These are phyloP conservation scores for Pseudorhombus dupliciocellatus DNA, from an alignment of 2,113 vertebrate genomes.

Conservation along the genomic window DNA sequence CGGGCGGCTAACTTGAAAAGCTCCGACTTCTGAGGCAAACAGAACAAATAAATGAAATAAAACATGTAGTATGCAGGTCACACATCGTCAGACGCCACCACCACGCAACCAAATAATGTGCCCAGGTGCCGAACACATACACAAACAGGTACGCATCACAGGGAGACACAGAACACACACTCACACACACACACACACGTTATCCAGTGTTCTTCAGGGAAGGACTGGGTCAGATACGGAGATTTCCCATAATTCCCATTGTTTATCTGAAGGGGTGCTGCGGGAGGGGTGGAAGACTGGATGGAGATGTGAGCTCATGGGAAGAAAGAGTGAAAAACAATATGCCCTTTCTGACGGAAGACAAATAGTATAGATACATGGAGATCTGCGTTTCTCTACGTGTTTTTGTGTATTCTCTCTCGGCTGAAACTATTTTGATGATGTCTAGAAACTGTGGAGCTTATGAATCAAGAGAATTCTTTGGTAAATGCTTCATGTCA, in stretches of 20 bases:
- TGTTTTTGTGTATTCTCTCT: background rate
- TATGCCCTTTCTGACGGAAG: background rate
- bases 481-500: too few relatives aligned
- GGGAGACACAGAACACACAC: constrained; percentile 22
- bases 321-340: constrained; percentile 15
- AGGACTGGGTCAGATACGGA: constrained; percentile 82
- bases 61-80: constrained; percentile 26
- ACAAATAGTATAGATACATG: too few relatives aligned
- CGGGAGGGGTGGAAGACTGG: constrained; percentile 43
- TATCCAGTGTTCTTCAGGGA: constrained; percentile 66
- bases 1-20: constrained; percentile 8
- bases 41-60: constrained; percentile 6
- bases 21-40: constrained; percentile 20
- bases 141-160: constrained; percentile 46
- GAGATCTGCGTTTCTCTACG: background rate
- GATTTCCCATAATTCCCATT: constrained; percentile 81
- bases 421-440: too few relatives aligned
- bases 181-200: constrained; percentile 49
- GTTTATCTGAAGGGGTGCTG: constrained; percentile 53
- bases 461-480: too few relatives aligned
- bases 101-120: constrained; percentile 41
- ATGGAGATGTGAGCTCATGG: constrained; percentile 46
- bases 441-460: too few relatives aligned
- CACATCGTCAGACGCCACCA: constrained; percentile 47
- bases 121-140: constrained; percentile 47